Percentiles rank a stretch among this genome's conserved stretches.
Conservation (phyloP, 2,797 vertebrate genomes). For the Enteromius treurensis region DNA sequence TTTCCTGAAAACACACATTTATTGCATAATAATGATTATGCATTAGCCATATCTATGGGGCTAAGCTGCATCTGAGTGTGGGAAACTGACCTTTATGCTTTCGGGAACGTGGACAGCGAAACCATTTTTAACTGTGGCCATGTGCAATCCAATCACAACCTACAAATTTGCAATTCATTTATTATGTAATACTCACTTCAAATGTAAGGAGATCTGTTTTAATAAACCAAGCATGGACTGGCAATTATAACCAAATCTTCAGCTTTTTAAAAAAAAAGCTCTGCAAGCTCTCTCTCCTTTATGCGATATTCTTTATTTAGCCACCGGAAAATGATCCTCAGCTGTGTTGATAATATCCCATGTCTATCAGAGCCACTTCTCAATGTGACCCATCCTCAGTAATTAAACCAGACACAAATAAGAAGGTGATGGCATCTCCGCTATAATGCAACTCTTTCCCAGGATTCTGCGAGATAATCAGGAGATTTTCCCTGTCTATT, state of each 20-base stretch:
- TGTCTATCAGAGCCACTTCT: slow-evolving; percentile 45
- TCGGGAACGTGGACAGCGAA: slow-evolving; percentile 12
- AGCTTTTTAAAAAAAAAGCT: background rate
- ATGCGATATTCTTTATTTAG: slow-evolving; percentile 47
- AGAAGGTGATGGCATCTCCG: slow-evolving; percentile 57
- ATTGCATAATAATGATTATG: slow-evolving; percentile 40
- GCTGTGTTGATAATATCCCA: slow-evolving; percentile 38
- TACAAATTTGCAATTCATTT: background rate
- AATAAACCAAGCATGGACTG: background rate
- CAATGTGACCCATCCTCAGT: slow-evolving; percentile 44
- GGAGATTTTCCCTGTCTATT: slow-evolving; percentile 60
- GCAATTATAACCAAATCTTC: background rate
- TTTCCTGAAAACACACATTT: slow-evolving; percentile 39
- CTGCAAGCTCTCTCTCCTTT: background rate
- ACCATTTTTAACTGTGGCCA: slow-evolving; percentile 4
- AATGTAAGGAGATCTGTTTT: background rate
- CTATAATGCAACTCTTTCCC: slow-evolving; percentile 50
- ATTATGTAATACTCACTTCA: background rate
- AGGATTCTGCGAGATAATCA: slow-evolving; percentile 57
- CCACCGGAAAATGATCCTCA: slow-evolving; percentile 37
- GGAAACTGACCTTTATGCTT: slow-evolving; percentile 42
- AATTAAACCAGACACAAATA: slow-evolving; percentile 56
- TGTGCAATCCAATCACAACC: slow-evolving; percentile 25
- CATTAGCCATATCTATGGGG: slow-evolving; percentile 17
- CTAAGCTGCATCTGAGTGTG: slow-evolving; percentile 37